These are phyloP conservation scores for Nematopogon swammerdamellus DNA, from an alignment of 2,888 invertebrate species.

Conservation along the genomic window DNA sequence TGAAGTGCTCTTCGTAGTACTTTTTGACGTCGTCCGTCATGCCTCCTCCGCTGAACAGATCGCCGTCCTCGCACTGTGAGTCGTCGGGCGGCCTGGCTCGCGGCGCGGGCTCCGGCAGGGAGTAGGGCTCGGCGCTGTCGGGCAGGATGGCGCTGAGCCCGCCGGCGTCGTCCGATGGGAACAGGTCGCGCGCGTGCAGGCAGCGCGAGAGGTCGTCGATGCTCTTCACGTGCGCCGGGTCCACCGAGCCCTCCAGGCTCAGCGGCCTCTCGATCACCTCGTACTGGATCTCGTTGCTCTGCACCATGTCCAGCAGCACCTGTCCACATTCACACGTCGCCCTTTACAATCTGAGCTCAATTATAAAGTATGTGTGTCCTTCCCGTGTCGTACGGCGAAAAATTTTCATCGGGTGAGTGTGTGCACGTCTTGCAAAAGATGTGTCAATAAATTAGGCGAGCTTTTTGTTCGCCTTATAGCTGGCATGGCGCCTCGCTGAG, in stretches of 20 bases:
- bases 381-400: too few relatives aligned
- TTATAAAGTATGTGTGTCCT: too few relatives aligned
- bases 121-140: not conserved
- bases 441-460: too few relatives aligned
- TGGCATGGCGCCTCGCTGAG: too few relatives aligned
- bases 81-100: not conserved
- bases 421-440: too few relatives aligned
- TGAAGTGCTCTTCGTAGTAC: conserved; percentile 45
- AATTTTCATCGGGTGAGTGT: too few relatives aligned
- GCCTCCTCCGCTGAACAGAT: conserved; percentile 45
- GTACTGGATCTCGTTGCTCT: conserved; percentile 49
- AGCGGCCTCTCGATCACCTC: conserved; percentile 52
- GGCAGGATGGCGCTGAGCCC: not conserved
- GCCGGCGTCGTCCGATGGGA: not conserved
- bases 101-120: not conserved
- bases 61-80: conserved; percentile 33
- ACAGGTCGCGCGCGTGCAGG: conserved; percentile 35
- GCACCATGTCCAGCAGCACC: conserved; percentile 53
- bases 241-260: conserved; percentile 47
- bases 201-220: conserved; percentile 49
- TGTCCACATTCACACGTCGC: conserved; percentile 4
- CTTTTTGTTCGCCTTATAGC: too few relatives aligned
- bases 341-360: too few relatives aligned
- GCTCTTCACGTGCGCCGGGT: conserved; percentile 49
- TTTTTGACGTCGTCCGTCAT: conserved; percentile 50